These are phyloP conservation scores for Notothenia rossii DNA, from an alignment of 2,113 vertebrate species.

Conservation along the genomic window DNA sequence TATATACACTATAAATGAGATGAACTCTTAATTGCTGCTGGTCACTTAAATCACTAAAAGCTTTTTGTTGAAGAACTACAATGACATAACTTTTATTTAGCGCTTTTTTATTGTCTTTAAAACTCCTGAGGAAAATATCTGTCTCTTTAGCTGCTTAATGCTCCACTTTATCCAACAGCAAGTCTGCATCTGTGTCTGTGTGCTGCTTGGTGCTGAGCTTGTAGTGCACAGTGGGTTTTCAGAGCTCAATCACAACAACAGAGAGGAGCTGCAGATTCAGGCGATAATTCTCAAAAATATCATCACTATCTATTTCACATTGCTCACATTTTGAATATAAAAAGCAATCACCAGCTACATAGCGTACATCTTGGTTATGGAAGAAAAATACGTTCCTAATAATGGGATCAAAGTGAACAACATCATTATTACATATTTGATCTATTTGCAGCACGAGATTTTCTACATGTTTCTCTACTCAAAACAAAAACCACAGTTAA, in stretches of 20 bases:
- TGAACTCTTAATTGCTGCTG: too few relatives aligned
- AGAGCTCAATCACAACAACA: neutral
- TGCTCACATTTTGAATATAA: too few relatives aligned
- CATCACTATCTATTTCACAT: too few relatives aligned
- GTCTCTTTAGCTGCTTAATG: neutral
- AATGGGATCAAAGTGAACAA: neutral
- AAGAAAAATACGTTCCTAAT: too few relatives aligned
- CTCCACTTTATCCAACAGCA: neutral
- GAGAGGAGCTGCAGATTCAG: too few relatives aligned
- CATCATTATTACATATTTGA: neutral
- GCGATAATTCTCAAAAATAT: too few relatives aligned
- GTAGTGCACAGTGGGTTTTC: neutral
- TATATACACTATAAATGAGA: too few relatives aligned
- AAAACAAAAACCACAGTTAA: neutral
- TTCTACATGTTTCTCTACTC: neutral
- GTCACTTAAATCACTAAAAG: too few relatives aligned
- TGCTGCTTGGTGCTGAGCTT: neutral
- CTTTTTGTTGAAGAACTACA: too few relatives aligned
- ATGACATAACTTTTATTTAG: too few relatives aligned
- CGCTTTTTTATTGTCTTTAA: neutral
- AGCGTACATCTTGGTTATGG: too few relatives aligned
- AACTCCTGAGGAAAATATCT: neutral
- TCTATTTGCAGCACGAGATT: neutral
- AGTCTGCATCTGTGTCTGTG: neutral
- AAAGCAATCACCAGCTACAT: too few relatives aligned